Base-by-base conservation (phyloP, 2,888 invertebrate species). In the Macrophya annulata region DNA sequence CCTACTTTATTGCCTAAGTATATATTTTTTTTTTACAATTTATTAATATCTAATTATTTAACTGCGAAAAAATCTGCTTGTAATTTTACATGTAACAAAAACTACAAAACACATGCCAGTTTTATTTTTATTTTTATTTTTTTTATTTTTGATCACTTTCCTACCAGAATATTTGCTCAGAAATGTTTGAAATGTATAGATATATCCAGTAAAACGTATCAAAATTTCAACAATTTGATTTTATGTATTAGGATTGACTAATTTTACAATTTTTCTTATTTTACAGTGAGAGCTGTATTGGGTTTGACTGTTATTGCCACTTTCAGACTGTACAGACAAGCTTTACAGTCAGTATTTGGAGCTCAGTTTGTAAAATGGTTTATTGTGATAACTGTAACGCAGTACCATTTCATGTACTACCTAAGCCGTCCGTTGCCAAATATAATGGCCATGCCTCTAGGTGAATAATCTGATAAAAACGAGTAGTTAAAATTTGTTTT, bases 381-480 rank as follows among this genome's bases (percentile, higher is more conserved):
- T 90, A 95, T 97, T 37, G 93, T 96, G 6, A 96, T 99, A 85
- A 98, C 98, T 1, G 95, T 97, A 31, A 96, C 98, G 0, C 99
- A 99, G 93, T 99, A 99, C 93, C 99, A 99, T 94, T 98, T 99
- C 92, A 97, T 99, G 96, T 99, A 98, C 94, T 99, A 99, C 93
- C 96, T 98, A 94, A 98, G 98, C 90, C 96, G 99, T 86, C 97
- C 99, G 15, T 94, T 99, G 90, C 99, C 99, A 85, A 99, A 99
- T 94, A 97, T 97, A 51, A 97, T 99, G 95, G 99, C 97, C 62
- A 94, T 99, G 90, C 97, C 98, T 84, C 94, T 99, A 92, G 99
- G 99, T 99, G 95, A 94, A 77, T 51, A 55, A 83, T 45, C 62
- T 65, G 4, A 48, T 84, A 1, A 55, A 45, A 59, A 31, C 31